Evolutionary conservation across 2,797 vertebrate genomes (phyloP), one percentile per base, ranked within the genome.

Genomic region (Phalanger gymnotis): DNA sequence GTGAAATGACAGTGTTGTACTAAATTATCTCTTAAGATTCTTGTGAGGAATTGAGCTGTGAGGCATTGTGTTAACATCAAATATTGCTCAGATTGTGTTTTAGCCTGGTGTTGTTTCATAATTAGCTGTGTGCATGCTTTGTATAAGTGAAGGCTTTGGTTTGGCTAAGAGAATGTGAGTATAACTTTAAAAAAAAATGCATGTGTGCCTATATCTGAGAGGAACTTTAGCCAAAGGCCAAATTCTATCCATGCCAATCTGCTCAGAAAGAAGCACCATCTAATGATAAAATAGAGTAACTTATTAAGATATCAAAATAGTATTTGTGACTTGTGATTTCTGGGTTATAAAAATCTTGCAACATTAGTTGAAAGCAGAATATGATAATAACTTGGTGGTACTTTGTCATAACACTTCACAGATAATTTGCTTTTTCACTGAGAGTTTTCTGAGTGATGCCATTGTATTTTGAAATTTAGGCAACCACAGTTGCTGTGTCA

Each of bases 181-280:
- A 47, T 47, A 81, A 11, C 40, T 81, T 81, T 81, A 9, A 31
- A 66, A 81, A 81, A 30, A 81, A 81, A 81, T 81, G 19, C 19
- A 47, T 47, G 47, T 81, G 3, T 47, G 40, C 73, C 27, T 81
- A 81, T 7, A 25, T n/a, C 55, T 95, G 54, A 34, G 91, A 40
- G n/a, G 22, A 47, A 47, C 22, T 93, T 12, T 55, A 19, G 34
- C 94, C 5, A 30, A 5, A 6, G 90, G 28, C 9, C 61, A 28
- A 4, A 1, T 16, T 66, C 22, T 54, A 25, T 47, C 10, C 34
- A 4, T 53, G 47, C 53, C 90, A 66, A 19, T 40, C 89, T 94
- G 73, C 91, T 91, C 55, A 56, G 47, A 81, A 34, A 34, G 61
- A 95, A 92, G 93, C 51, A 28, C 91, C 94, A 92, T 93, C 96